These are phyloP conservation scores for Rhyacichthys aspro DNA, from an alignment of 2,797 vertebrate genomes.

Conservation along the genomic window DNA sequence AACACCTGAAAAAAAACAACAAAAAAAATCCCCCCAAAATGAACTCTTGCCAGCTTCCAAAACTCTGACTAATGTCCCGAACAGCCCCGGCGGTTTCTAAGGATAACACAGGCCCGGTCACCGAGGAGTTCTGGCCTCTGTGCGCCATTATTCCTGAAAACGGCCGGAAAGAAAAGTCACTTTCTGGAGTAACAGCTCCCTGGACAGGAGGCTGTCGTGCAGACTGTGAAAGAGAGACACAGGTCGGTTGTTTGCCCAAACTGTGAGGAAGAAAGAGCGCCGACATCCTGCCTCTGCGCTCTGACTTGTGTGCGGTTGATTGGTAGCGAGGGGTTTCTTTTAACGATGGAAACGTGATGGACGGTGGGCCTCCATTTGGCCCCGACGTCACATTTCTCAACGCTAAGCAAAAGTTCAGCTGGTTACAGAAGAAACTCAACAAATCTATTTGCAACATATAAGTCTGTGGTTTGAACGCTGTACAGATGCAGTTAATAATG, in stretches of 20 bases:
- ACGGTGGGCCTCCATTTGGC: slow-evolving; percentile 34
- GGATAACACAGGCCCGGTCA: slow-evolving; percentile 65
- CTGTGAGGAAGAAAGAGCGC: slow-evolving; percentile 55
- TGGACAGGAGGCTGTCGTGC: slow-evolving; percentile 60
- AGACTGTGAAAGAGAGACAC: slow-evolving; percentile 59
- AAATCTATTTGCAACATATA: slow-evolving; percentile 19
- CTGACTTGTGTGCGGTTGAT: slow-evolving; percentile 17
- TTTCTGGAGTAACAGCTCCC: slow-evolving; percentile 75
- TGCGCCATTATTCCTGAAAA: slow-evolving; percentile 73
- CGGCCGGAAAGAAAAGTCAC: slow-evolving; percentile 79
- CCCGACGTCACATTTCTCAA: slow-evolving; percentile 14
- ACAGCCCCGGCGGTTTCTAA: slow-evolving; percentile 72
- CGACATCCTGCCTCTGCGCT: slow-evolving; percentile 40
- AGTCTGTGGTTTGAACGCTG: slow-evolving; percentile 40
- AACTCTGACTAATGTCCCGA: slow-evolving; percentile 68
- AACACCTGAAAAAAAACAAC: slow-evolving; percentile 14
- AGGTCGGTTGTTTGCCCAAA: slow-evolving; percentile 61
- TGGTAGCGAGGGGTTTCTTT: slow-evolving; percentile 31
- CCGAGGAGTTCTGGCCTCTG: slow-evolving; percentile 58
- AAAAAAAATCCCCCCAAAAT: slow-evolving; percentile 15
- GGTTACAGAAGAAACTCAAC: slow-evolving; percentile 32
- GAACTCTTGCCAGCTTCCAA: slow-evolving; percentile 50
- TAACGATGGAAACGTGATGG: slow-evolving; percentile 26
- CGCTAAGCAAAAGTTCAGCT: slow-evolving; percentile 45
- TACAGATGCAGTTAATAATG: slow-evolving; percentile 42